A percentile compares a stretch with the other conserved stretches of the same genome.
Evolutionary conservation across 2,113 vertebrate species (phyloP).

Genomic region (Micromys minutus): DNA sequence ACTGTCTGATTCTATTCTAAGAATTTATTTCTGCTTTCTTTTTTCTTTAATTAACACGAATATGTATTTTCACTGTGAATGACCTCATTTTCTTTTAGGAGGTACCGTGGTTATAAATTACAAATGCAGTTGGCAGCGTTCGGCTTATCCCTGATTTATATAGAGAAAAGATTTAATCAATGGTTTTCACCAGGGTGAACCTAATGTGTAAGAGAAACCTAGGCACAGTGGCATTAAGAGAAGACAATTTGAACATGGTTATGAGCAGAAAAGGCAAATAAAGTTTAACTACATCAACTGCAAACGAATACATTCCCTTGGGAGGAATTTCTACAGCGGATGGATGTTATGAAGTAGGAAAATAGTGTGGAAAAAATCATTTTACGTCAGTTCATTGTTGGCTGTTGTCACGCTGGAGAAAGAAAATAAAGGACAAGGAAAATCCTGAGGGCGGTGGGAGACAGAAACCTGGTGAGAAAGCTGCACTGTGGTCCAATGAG

Average conservation of each 20-base stretch:
- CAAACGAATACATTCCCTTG: background rate
- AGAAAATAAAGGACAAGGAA: background rate
- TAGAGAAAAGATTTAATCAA: background rate
- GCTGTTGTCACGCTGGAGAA: background rate
- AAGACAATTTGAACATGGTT: background rate
- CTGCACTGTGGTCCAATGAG: background rate
- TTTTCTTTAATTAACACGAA: constrained; percentile 34
- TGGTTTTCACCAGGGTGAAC: background rate
- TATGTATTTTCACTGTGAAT: background rate
- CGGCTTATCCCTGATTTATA: background rate
- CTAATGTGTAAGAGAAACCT: background rate
- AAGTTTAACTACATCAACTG: background rate
- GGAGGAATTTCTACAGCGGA: background rate
- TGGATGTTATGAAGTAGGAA: background rate
- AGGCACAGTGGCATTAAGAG: background rate
- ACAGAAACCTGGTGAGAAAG: background rate
- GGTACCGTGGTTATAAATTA: background rate
- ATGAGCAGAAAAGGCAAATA: background rate
- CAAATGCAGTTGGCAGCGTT: constrained; percentile 28
- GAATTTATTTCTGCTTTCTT: constrained; percentile 9
- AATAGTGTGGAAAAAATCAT: background rate
- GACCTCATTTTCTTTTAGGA: constrained; percentile 40
- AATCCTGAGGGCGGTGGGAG: background rate
- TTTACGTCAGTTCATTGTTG: background rate
- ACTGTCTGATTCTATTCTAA: background rate